Evolutionary conservation across 1,140 invertebrate genomes (phyloP), one percentile per base, ranked within the genome.

Genomic region (Choristoneura fumiferana): DNA sequence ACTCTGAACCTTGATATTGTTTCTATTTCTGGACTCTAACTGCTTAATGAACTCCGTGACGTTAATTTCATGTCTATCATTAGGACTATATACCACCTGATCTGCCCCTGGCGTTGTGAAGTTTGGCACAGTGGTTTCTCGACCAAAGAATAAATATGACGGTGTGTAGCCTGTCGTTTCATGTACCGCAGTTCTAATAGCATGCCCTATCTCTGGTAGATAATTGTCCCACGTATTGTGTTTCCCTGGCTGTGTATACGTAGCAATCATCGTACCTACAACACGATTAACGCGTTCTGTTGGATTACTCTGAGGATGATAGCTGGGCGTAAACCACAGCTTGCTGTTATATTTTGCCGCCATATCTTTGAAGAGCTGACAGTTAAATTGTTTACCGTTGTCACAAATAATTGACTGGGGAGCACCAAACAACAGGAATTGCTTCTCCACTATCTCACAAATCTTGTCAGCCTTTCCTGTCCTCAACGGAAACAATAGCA

Each of bases 351-450:
- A 37, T 10, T 9, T 37, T 4, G 9, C 12, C 10, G 40, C 35
- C 4, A 67, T 14, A 6, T 70, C 64, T 37, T 58, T 70, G 33
- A 70, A 70, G 13, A 58, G 5, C 8, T 62, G 29, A 33, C 65
- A 67, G 15, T 37, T 58, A 59, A 71, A 71, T 60, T 71, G 69
- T 14, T 59, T 66, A 1, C 64, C 62, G 57, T 66, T 65, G n/a
- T 67, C 64, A 22, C 64, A 62, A 18, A 63, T n/a, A n/a, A n/a
- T n/a, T n/a, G n/a, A n/a, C n/a, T n/a, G n/a, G n/a, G n/a, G n/a
- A n/a, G n/a, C n/a, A 0, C 67, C 67, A 40, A 43, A 66, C 9
- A 66, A 18, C 13, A 67, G 45, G 33, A 68, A 54, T 17, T 65
- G 54, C 54, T 55, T 39, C 17, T 55, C 35, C 1, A 55, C 4